phyloP scores from a whole-genome alignment of 1,140 invertebrate species.

The Meloidogyne chitwoodi region DNA sequence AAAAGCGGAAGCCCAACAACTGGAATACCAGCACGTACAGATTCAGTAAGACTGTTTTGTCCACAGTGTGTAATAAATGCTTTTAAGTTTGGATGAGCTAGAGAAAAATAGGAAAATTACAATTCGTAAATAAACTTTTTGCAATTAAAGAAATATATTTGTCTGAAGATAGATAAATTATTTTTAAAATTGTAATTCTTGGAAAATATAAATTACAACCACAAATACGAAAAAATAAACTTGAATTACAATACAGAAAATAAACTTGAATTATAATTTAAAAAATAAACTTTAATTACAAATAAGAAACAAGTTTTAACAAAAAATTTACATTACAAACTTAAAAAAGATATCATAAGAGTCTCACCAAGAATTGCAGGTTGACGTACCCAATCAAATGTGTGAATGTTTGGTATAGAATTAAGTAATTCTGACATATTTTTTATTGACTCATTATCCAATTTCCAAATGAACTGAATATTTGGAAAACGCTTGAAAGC shows the following conservation, averaged over 20 bases:
- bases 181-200: no score
- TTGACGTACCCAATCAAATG: slow-evolving; percentile 70
- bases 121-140: neutral
- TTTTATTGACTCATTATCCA: slow-evolving; percentile 8
- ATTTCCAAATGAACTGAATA: slow-evolving; percentile 49
- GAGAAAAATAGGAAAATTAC: slow-evolving; percentile 3
- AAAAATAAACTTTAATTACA: slow-evolving; percentile 9
- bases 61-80: slow-evolving; percentile 4
- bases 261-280: no score
- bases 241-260: no score
- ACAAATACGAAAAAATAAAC: no score
- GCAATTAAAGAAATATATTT: neutral
- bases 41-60: slow-evolving; percentile 7
- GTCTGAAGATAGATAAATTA: no score
- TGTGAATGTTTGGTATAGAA: slow-evolving; percentile 40
- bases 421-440: slow-evolving; percentile 28
- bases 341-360: no score
- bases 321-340: no score
- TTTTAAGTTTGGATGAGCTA: slow-evolving; percentile 3
- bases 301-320: neutral
- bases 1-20: slow-evolving; percentile 68
- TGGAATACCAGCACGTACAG: slow-evolving; percentile 66
- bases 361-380: slow-evolving; percentile 66
- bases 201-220: no score
- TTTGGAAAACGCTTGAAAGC: slow-evolving; percentile 40